phyloP scores from a whole-genome alignment of 2,797 vertebrate species.

The Muscicapa striata region DNA sequence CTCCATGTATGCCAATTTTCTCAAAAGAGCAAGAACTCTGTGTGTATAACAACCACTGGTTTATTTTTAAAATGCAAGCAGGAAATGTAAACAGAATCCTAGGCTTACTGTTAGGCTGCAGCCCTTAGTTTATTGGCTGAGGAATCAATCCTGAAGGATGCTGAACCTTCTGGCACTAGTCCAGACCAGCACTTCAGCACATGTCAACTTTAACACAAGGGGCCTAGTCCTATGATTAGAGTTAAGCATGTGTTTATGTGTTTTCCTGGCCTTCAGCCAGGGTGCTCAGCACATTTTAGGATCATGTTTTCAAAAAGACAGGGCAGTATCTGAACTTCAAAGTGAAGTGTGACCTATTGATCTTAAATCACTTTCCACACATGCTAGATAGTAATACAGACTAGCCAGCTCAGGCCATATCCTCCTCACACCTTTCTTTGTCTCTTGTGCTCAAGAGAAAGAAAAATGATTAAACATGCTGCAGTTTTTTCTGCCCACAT shows the following conservation, averaged over 20 bases:
- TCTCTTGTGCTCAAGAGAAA: not conserved
- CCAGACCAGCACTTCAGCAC: constrained; percentile 51
- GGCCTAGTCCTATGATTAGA: constrained; percentile 44
- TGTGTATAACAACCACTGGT: not conserved
- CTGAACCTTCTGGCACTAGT: constrained; percentile 31
- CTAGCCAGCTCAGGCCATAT: not conserved
- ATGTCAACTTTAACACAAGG: constrained; percentile 49
- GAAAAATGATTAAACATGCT: constrained; percentile 11
- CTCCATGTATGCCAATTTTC: not conserved
- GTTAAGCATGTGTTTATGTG: constrained; percentile 65
- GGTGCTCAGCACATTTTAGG: constrained; percentile 24
- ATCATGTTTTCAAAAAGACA: constrained; percentile 22
- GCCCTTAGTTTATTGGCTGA: constrained; percentile 22
- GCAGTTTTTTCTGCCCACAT: not conserved
- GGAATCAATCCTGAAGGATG: constrained; percentile 34
- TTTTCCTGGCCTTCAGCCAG: constrained; percentile 47
- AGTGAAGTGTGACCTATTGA: constrained; percentile 38
- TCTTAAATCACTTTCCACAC: constrained; percentile 49
- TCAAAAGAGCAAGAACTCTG: not conserved
- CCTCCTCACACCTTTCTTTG: constrained; percentile 27
- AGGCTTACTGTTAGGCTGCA: constrained; percentile 14
- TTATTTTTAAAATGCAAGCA: constrained; percentile 25
- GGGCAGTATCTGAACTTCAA: constrained; percentile 50
- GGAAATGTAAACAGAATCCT: constrained; percentile 45
- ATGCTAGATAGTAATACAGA: not conserved